These are phyloP conservation scores for Sebastes diaconus DNA, from an alignment of 2,797 vertebrate genomes.

Conservation along the genomic window DNA sequence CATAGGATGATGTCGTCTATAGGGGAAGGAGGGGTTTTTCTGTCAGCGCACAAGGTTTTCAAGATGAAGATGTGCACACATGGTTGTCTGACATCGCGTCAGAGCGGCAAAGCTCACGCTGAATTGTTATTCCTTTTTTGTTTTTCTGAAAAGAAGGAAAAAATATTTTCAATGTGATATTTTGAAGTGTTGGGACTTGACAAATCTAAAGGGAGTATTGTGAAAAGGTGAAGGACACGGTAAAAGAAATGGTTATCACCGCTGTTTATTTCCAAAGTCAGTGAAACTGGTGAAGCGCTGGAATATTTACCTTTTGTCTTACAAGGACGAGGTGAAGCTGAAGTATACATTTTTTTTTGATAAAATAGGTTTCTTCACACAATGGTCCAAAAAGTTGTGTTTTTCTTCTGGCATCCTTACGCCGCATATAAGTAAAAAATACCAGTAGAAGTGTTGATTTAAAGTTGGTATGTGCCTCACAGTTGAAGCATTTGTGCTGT, in stretches of 20 bases:
- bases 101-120: conserved; percentile 1
- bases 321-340: not conserved
- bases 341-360: conserved; percentile 13
- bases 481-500: not conserved
- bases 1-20: conserved; percentile 10
- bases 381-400: not conserved
- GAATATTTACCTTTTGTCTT: not conserved
- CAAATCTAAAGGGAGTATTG: conserved; percentile 5
- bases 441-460: not conserved
- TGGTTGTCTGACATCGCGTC: conserved; percentile 11
- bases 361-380: not conserved
- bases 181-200: conserved; percentile 8
- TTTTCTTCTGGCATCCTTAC: not conserved
- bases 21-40: not conserved
- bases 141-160: not conserved
- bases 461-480: not conserved
- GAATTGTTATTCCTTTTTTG: conserved; percentile 3
- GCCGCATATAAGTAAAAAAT: not conserved
- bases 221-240: conserved; percentile 19
- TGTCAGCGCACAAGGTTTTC: conserved; percentile 31
- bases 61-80: conserved; percentile 10
- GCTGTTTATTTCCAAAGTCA: conserved; percentile 6
- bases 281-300: not conserved
- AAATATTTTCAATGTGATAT: not conserved
- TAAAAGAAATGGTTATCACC: not conserved